Base-by-base conservation (phyloP, 2,888 invertebrate species). In the Caenorhabditis becei region DNA sequence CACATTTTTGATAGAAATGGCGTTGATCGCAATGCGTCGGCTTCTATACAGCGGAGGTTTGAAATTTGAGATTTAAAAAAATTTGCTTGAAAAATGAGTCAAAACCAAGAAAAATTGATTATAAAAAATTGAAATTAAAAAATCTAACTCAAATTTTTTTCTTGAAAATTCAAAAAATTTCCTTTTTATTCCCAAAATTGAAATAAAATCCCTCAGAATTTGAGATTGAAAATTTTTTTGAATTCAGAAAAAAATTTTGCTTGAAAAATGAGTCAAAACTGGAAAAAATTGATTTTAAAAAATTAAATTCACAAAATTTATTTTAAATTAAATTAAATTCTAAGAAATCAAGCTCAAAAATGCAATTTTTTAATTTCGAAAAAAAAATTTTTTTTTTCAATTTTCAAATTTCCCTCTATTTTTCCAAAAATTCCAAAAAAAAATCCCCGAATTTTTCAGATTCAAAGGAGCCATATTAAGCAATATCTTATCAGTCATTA, bases 1-100 rank as follows among this genome's bases (percentile, higher is more conserved):
- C 59, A 84, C 10, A 1, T 79, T 14, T 82, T 82, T 65, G 86
- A 85, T 56, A 49, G 62, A n/a, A 62, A 83, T 35, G 85, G 87
- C 10, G 72, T 51, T 0, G 80, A 87, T 69, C 71, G 86, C 41
- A 82, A 87, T 59, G 77, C 82, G 26, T 65, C 82, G 32, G 41
- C 51, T 20, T 86, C 84, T 18, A 69, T 88, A 16, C 69, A 80
- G 44, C 69, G 67, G 56, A 77, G 88, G 82, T 41, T 41, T 32
- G 32, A 10, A 32, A 32, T 10, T 32, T 20, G n/a, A 41, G 28
- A 26, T 8, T 0, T 11, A 7, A 49, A 59, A 58, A 59, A 37
- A 1, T 0, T 24, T 32, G 14, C 23, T 35, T n/a, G 53, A 65
- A 65, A 65, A 53, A 2, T n/a, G n/a, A 32, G 2, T 26, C 8